phyloP scores from a whole-genome alignment of 2,888 invertebrate genomes.

The Standfussiana lucernea region DNA sequence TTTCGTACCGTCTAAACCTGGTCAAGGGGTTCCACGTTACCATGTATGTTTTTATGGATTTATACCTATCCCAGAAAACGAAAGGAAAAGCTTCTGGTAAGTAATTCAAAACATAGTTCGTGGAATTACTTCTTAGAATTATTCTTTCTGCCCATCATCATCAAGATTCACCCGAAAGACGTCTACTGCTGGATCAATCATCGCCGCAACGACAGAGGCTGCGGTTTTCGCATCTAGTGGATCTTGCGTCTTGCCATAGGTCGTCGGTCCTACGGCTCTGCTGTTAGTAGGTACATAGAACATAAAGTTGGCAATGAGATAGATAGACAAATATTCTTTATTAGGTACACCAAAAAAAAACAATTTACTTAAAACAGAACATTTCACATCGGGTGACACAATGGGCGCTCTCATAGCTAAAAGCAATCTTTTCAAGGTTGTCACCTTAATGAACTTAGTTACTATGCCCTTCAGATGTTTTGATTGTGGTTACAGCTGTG shows the following conservation, averaged over 20 bases:
- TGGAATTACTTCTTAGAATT: not conserved
- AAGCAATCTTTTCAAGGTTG: too few relatives aligned
- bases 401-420: too few relatives aligned
- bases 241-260: not conserved
- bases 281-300: not conserved
- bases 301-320: not conserved
- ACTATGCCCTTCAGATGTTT: not conserved
- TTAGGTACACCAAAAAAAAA: too few relatives aligned
- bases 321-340: too few relatives aligned
- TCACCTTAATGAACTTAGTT: too few relatives aligned
- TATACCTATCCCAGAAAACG: not conserved
- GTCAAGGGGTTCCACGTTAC: constrained; percentile 2
- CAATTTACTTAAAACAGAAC: too few relatives aligned
- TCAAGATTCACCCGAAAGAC: constrained; percentile 1
- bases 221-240: not conserved
- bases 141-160: not conserved
- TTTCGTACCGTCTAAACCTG: not conserved
- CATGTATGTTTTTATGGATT: not conserved
- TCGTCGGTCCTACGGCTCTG: not conserved
- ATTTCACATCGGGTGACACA: too few relatives aligned
- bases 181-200: not conserved
- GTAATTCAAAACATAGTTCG: not conserved
- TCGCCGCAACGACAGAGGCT: not conserved
- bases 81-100: not conserved
- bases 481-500: constrained; percentile 79